Evolutionary conservation across 2,888 invertebrate genomes (phyloP).

Genomic region (Galerucella pusilla): DNA sequence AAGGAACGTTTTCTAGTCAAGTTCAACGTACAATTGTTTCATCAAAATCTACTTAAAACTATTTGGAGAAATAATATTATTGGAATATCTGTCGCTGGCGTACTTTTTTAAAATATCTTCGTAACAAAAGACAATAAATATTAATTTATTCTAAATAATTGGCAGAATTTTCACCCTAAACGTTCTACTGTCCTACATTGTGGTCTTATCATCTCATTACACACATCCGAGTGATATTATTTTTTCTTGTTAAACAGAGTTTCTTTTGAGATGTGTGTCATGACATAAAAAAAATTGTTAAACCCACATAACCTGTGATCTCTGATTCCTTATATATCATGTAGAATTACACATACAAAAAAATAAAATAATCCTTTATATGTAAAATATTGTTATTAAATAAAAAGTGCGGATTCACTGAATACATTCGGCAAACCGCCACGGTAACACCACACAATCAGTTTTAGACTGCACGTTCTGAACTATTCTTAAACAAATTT

Average conservation of each 20-base stretch:
- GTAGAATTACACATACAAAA: slow-evolving; percentile 63
- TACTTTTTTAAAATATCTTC: not conserved
- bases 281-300: slow-evolving; percentile 51
- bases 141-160: slow-evolving; percentile 12
- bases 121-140: slow-evolving; percentile 40
- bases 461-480: slow-evolving; percentile 67
- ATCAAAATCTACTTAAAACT: not conserved
- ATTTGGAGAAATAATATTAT: not conserved
- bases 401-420: slow-evolving; percentile 43
- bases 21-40: not conserved
- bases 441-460: slow-evolving; percentile 65
- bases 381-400: slow-evolving; percentile 60
- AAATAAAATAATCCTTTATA: slow-evolving; percentile 53
- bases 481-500: slow-evolving; percentile 65
- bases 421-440: slow-evolving; percentile 34
- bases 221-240: slow-evolving; percentile 41
- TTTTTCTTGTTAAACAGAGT: slow-evolving; percentile 33
- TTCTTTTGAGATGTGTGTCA: slow-evolving; percentile 46
- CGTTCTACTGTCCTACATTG: slow-evolving; percentile 19
- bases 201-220: slow-evolving; percentile 33
- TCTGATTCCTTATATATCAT: slow-evolving; percentile 65
- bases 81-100: not conserved
- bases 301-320: slow-evolving; percentile 65
- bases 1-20: slow-evolving; percentile 11
- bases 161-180: not conserved